phyloP scores from a whole-genome alignment of 2,888 invertebrate genomes.

The Suillia variegata region DNA sequence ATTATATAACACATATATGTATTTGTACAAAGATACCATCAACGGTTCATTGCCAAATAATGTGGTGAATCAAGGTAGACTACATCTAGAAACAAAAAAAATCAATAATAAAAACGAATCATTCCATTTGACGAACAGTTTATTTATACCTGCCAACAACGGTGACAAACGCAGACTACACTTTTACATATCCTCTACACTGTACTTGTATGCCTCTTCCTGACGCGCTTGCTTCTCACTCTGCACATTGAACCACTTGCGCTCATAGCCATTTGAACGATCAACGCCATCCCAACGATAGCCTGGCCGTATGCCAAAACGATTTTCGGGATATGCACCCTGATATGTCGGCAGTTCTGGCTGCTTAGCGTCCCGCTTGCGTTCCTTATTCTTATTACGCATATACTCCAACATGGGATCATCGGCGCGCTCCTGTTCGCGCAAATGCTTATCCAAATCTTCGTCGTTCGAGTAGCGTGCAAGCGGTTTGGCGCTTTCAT shows the following conservation, averaged over 20 bases:
- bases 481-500: conserved; percentile 89
- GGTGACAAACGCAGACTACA: no score
- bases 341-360: conserved; percentile 74
- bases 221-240: conserved; percentile 76
- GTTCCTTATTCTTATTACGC: conserved; percentile 63
- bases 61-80: no score
- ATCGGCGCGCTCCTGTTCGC: conserved; percentile 77
- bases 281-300: conserved; percentile 99
- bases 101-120: no score
- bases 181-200: conserved; percentile 92
- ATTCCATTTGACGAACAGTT: no score
- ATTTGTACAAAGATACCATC: no score
- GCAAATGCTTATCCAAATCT: conserved; percentile 81
- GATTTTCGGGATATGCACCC: conserved; percentile 88
- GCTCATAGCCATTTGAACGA: conserved; percentile 95
- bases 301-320: conserved; percentile 90
- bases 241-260: conserved; percentile 79
- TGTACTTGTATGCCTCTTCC: conserved; percentile 93
- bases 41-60: no score
- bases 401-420: conserved; percentile 96
- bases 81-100: no score
- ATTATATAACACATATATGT: no score
- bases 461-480: conserved; percentile 87
- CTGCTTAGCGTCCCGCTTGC: conserved; percentile 64
- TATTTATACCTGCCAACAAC: no score